Conservation (phyloP, 1,140 invertebrate species). For the Macrocentrus cingulum region DNA sequence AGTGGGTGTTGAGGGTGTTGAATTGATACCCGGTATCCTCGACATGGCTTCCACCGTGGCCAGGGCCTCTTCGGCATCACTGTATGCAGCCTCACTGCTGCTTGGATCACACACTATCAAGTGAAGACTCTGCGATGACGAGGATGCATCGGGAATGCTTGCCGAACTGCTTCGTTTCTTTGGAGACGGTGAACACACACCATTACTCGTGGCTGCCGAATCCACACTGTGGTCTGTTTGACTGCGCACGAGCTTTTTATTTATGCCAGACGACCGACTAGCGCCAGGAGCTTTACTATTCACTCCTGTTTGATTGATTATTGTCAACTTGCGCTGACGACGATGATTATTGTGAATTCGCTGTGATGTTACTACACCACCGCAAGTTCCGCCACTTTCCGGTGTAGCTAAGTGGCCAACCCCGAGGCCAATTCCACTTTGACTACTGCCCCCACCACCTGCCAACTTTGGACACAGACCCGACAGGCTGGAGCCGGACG, state of each 20-base stretch:
- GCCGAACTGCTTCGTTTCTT: conserved; percentile 41
- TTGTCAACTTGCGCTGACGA: conserved; percentile 52
- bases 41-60: conserved; percentile 47
- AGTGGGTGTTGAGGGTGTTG: conserved; percentile 48
- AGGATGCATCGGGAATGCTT: conserved; percentile 42
- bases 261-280: conserved; percentile 36
- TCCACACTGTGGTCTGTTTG: conserved; percentile 41
- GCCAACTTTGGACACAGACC: conserved; percentile 56
- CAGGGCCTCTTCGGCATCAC: conserved; percentile 56
- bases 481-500: conserved; percentile 44
- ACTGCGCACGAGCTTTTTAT: conserved; percentile 44
- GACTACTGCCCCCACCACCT: conserved; percentile 41
- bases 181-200: conserved; percentile 40
- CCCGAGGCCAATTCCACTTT: conserved; percentile 47
- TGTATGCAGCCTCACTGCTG: conserved; percentile 49
- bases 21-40: conserved; percentile 44
- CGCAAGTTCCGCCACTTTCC: conserved; percentile 45
- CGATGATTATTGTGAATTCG: conserved; percentile 44
- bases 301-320: conserved; percentile 44
- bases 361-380: conserved; percentile 45
- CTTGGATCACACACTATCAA: conserved; percentile 45
- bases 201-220: conserved; percentile 47
- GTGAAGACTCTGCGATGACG: conserved; percentile 40
- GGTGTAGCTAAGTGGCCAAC: conserved; percentile 56
- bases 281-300: conserved; percentile 33